Evolutionary conservation across 2,888 invertebrate species (phyloP).

Genomic region (Mesochorus sp.): DNA sequence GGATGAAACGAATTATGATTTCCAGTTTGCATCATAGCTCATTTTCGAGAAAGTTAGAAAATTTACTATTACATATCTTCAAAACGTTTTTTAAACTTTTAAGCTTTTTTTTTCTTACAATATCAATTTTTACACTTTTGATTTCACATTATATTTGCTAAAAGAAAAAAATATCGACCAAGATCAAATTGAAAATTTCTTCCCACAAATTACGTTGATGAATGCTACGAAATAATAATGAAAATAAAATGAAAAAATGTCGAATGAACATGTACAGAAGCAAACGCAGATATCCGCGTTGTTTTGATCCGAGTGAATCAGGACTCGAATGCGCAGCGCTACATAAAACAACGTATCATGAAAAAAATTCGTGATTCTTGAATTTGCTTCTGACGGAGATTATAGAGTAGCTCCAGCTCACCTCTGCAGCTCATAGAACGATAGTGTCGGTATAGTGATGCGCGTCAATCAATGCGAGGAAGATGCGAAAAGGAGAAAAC

Average conservation of each 20-base stretch:
- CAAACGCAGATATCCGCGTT: too few species aligned
- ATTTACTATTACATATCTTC: too few species aligned
- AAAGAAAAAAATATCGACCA: not conserved
- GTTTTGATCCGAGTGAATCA: slow-evolving; percentile 33
- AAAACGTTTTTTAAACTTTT: too few species aligned
- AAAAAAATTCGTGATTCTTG: slow-evolving; percentile 61
- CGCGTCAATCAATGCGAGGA: slow-evolving; percentile 80
- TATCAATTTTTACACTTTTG: too few species aligned
- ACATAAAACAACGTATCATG: not conserved
- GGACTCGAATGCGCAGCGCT: not conserved
- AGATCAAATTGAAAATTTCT: not conserved
- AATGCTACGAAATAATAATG: slow-evolving; percentile 60
- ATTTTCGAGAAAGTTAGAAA: too few species aligned
- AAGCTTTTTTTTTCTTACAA: too few species aligned
- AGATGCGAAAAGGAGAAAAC: slow-evolving; percentile 81
- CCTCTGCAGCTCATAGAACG: slow-evolving; percentile 81
- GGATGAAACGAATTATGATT: slow-evolving; percentile 16
- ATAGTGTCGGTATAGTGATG: slow-evolving; percentile 81
- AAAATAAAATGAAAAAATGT: slow-evolving; percentile 27
- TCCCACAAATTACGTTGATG: slow-evolving; percentile 51
- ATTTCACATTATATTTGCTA: too few species aligned
- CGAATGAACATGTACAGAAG: slow-evolving; percentile 60
- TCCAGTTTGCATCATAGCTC: too few species aligned
- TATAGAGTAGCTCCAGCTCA: slow-evolving; percentile 80
- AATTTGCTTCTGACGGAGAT: slow-evolving; percentile 75